Base-by-base conservation (phyloP, 2,888 invertebrate species). In the Cyclophora albipunctata region DNA sequence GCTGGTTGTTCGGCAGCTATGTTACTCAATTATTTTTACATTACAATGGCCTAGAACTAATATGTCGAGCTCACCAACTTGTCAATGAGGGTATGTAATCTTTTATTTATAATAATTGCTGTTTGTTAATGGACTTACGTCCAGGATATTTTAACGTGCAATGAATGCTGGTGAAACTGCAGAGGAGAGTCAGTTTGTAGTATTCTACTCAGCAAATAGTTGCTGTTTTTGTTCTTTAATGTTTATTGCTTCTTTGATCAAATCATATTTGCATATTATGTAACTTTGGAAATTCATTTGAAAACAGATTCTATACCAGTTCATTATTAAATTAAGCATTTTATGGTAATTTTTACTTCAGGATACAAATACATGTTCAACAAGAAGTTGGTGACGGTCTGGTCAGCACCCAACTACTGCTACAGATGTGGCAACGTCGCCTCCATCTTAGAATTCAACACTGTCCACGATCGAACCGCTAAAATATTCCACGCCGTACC, bases 341-440 rank as follows among this genome's bases (percentile, higher is more conserved):
- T 20, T 20, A 20, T 20, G 20, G 20, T 20, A 20, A 20, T 20
- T 35, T 42, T 47, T 48, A 7, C 80, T 90, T 34, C 87, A 96
- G 97, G 97, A 57, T 97, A 94, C 85, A 98, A 98, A 89, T 99
- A 98, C 80, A 98, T 99, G 96, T 99, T 99, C 83, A 95, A 98
- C 73, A 95, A 98, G 67, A 95, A 96, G 78, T 88, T 99, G 66
- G 98, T 99, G 40, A 99, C 99, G 0, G 97, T 99, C 2, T 99
- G 99, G 98, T 98, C 99, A 7, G 99, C 99, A 3, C 99, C 99
- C 3, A 99, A 99, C 88, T 99, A 99, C 84, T 99, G 99, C 85
- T 99, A 99, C 81, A 93, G 99, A 34, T 99, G 99, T 78, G 99
- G 99, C 45, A 99, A 99, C 81, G 94, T 98, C 50, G 99, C 99